Percentiles rank a stretch among this genome's conserved stretches.
These are phyloP conservation scores for Hetaerina titia DNA, from an alignment of 2,888 invertebrate species.

Conservation along the genomic window DNA sequence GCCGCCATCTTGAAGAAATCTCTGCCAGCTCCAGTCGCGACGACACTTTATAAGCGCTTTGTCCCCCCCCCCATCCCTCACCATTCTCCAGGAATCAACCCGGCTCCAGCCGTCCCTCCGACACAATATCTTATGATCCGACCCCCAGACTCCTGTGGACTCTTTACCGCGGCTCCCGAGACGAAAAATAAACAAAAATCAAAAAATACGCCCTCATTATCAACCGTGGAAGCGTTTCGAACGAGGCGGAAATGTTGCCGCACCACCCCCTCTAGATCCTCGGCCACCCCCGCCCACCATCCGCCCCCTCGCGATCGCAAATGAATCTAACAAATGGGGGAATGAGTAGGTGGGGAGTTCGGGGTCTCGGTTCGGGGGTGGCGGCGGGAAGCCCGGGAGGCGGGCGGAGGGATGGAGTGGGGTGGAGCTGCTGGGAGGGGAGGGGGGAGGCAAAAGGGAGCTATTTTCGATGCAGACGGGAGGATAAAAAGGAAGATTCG, in stretches of 20 bases:
- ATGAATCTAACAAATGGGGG: conserved; percentile 3
- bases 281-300: not conserved
- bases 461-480: not conserved
- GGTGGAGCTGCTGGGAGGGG: not conserved
- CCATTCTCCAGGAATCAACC: not conserved
- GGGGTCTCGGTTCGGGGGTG: not conserved
- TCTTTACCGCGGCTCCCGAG: not conserved
- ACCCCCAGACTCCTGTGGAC: not conserved
- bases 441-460: not conserved
- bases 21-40: too few relatives aligned
- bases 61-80: too few relatives aligned
- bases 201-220: not conserved
- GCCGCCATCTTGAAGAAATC: too few relatives aligned
- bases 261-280: not conserved
- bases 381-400: not conserved
- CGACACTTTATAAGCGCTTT: too few relatives aligned
- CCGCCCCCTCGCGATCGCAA: not conserved
- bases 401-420: not conserved
- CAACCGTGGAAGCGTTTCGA: not conserved
- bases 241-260: not conserved
- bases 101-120: not conserved
- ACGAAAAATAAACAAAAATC: not conserved
- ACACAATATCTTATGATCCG: not conserved
- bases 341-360: not conserved
- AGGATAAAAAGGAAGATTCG: not conserved